Evolutionary conservation across 2,888 invertebrate species (phyloP).

Genomic region (Noctua fimbriata): DNA sequence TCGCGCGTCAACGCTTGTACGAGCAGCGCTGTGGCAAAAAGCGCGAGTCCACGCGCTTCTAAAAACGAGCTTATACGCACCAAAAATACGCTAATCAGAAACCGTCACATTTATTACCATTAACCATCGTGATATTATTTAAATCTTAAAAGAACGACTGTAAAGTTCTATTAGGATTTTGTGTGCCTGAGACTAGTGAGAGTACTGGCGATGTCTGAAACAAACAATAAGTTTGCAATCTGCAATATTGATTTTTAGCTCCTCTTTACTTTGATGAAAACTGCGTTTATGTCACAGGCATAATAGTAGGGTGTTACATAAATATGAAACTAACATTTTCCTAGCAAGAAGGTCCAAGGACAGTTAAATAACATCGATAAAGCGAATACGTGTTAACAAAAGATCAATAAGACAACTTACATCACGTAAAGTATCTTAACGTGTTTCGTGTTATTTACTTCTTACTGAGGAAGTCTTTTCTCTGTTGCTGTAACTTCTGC

Average conservation of each 20-base stretch:
- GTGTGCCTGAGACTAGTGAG: not conserved
- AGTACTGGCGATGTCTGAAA: not conserved
- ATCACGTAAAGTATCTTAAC: not conserved
- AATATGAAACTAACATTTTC: not conserved
- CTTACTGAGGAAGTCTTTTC: conserved; percentile 92
- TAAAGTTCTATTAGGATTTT: not conserved
- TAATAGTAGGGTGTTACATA: not conserved
- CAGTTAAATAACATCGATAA: not conserved
- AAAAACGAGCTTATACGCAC: no score
- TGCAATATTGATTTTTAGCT: not conserved
- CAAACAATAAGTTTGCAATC: not conserved
- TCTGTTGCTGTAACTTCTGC: conserved; percentile 94
- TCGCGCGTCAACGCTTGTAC: not conserved
- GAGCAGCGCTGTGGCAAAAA: no score
- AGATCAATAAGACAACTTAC: not conserved
- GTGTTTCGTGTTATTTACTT: conserved; percentile 70
- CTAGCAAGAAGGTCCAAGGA: not conserved
- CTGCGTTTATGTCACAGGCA: not conserved
- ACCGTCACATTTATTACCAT: not conserved
- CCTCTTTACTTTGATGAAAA: not conserved
- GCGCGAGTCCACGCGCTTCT: no score
- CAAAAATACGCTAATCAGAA: not conserved
- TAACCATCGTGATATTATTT: not conserved
- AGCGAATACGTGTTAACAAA: not conserved
- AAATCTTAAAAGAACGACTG: not conserved